Base-by-base conservation (phyloP, 2,888 invertebrate genomes). In the Conchocele bisecta region DNA sequence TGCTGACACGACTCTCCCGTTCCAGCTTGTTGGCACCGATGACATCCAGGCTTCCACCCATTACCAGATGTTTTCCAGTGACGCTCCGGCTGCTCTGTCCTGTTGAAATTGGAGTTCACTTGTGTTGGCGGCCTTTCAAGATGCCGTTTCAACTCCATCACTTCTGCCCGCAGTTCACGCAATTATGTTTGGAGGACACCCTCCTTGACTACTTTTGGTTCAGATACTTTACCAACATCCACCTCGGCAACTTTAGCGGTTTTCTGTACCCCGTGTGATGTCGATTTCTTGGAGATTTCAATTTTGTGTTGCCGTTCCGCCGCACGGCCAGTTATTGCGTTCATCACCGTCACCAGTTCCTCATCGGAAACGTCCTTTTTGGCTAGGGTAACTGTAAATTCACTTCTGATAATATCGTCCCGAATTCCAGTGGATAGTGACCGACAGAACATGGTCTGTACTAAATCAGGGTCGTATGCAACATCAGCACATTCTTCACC, bases 401-500 rank as follows among this genome's bases (percentile, higher is more conserved):
- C 51, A 31, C 53, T 61, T 26, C 57, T 33, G 1, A 69, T 54
- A 0, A 29, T 39, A 11, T 42, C 44, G 22, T 63, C 63, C 5
- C 39, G 20, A 24, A 63, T 20, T 1, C 69, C 69, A 2, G 69
- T 69, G 28, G 42, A 29, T 7, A 63, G 20, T 6, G 63, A 41
- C 17, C 51, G 69, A n/a, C 17, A 29, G 20, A 69, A 69, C 50
- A 69, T 41, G 11, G 33, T 41, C 13, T 50, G 35, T 2, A 61
- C 56, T 28, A 61, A 28, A 7, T 28, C 17, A n/a, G 4, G 11
- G 13, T 31, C 51, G 24, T 69, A 69, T 13, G 48, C 35, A 11
- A 69, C 28, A 9, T 61, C 48, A 3, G 28, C 17, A 15, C 37
- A 51, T 20, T 39, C 46, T 42, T 69, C 69, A 26, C 35, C 31